phyloP scores from a whole-genome alignment of 2,797 vertebrate genomes.

The Pangasius macronema region DNA sequence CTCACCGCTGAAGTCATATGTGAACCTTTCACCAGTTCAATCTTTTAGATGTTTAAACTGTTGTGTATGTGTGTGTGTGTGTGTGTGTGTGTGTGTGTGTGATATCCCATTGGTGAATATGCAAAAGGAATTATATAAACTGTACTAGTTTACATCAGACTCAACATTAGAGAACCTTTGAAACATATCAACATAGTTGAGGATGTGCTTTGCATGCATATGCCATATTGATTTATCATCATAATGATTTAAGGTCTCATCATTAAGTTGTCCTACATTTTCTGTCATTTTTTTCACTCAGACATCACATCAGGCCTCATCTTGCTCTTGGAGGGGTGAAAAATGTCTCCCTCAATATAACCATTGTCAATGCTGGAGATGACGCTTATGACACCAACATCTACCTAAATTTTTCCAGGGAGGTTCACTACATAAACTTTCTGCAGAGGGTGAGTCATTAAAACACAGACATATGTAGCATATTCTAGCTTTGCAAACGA shows the following conservation, averaged over 20 bases:
- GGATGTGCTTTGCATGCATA: background rate
- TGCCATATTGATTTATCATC: background rate
- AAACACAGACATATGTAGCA: background rate
- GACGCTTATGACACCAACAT: conserved; percentile 97
- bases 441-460: conserved; percentile 90
- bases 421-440: conserved; percentile 98
- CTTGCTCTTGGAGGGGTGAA: conserved; percentile 92
- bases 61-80: background rate
- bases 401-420: conserved; percentile 93
- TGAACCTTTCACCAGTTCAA: conserved; percentile 1
- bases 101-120: background rate
- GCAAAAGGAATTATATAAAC: background rate
- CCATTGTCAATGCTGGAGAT: conserved; percentile 90
- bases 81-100: background rate
- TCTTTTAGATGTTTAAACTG: conserved; percentile 21
- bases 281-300: conserved; percentile 47
- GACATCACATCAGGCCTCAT: conserved; percentile 74
- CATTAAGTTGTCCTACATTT: no score
- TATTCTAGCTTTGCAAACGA: background rate
- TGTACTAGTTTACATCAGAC: background rate
- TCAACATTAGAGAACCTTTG: background rate
- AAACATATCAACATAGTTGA: background rate
- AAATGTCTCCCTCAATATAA: conserved; percentile 92
- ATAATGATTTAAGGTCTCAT: background rate
- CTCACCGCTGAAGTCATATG: background rate